phyloP scores from a whole-genome alignment of 2,888 invertebrate genomes.

The Luperina nickerlii region DNA sequence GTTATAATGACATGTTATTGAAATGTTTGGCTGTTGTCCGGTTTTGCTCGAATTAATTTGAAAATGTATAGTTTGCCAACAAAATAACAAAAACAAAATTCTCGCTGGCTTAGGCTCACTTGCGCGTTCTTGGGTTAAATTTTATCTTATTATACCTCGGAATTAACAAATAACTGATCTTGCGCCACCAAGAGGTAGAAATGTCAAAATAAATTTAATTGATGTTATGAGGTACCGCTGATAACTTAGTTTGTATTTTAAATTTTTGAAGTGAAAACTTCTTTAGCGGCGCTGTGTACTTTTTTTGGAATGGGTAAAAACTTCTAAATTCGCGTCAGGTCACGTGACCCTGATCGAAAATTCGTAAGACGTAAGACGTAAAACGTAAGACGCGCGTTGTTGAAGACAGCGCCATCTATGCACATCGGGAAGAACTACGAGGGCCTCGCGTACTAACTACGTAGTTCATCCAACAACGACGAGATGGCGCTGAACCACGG shows the following conservation, averaged over 20 bases:
- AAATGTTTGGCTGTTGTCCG: background rate
- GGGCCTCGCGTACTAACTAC: no score
- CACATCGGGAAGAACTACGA: no score
- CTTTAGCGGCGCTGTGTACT: no score
- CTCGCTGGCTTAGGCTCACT: background rate
- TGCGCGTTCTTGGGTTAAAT: background rate
- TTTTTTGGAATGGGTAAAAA: no score
- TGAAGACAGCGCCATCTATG: no score
- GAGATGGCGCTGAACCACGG: no score
- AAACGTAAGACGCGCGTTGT: no score
- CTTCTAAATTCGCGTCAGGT: no score
- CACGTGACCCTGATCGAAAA: no score
- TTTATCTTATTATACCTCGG: background rate
- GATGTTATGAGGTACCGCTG: background rate
- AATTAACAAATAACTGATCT: background rate
- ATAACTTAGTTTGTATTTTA: background rate
- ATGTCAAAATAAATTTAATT: background rate
- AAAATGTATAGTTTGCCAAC: background rate
- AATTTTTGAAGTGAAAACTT: background rate
- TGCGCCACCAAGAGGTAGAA: background rate
- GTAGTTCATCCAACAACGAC: no score
- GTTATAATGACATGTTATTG: conserved; percentile 9
- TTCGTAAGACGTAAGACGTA: no score
- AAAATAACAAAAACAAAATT: background rate
- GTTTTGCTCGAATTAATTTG: background rate